Conservation (phyloP, 2,113 vertebrate genomes). For the Oenanthe melanoleuca region DNA sequence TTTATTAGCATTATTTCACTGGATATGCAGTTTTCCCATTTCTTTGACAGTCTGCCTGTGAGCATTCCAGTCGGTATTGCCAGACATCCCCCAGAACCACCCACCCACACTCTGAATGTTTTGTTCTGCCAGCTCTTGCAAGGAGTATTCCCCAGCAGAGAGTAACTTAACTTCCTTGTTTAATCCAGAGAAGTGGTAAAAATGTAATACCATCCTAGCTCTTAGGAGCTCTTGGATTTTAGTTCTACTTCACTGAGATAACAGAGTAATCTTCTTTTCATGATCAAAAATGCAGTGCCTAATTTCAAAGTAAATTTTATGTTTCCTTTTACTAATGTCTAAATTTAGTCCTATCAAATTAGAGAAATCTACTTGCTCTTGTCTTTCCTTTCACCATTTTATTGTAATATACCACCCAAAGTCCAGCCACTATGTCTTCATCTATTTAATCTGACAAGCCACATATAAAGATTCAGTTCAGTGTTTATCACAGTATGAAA, state of each 20-base stretch:
- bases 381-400: not conserved
- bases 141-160: not conserved
- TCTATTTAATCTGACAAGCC: slow-evolving; percentile 50
- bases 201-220: not conserved
- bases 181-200: not conserved
- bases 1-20: not conserved
- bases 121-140: not conserved
- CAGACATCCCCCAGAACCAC: not conserved
- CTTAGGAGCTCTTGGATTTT: not conserved
- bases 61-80: not conserved
- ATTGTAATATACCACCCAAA: not conserved
- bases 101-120: accelerated
- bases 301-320: not conserved
- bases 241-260: not conserved
- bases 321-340: not conserved
- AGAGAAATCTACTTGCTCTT: not conserved
- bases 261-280: not conserved
- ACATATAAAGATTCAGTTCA: slow-evolving; percentile 24
- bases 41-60: not conserved
- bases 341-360: not conserved
- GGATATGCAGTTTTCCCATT: not conserved
- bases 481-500: slow-evolving; percentile 40
- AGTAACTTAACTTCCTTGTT: not conserved
- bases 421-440: slow-evolving; percentile 18
- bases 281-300: not conserved